Conservation (phyloP, 2,113 vertebrate species). For the Narcine bancroftii region DNA sequence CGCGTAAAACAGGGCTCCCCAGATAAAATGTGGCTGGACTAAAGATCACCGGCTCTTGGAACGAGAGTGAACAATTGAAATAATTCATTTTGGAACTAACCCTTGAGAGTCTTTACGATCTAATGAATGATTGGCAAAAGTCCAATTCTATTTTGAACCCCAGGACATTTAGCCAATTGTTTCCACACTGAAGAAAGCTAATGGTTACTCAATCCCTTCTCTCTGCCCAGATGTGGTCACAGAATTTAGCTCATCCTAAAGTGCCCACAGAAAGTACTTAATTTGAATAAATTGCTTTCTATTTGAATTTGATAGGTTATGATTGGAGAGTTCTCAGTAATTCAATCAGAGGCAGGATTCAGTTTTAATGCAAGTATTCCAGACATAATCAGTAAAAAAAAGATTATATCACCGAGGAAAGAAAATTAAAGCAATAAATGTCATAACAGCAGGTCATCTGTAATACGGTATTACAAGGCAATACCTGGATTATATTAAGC, state of each 20-base stretch:
- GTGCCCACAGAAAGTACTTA: not conserved
- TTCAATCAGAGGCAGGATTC: constrained; percentile 8
- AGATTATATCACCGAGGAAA: not conserved
- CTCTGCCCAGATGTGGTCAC: not conserved
- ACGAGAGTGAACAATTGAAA: not conserved
- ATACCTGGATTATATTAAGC: not conserved
- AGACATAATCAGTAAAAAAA: not conserved
- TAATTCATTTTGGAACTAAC: not conserved
- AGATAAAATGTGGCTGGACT: not conserved
- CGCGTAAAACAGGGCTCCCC: not conserved
- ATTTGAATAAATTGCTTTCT: constrained; percentile 3
- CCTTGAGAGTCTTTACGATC: not conserved
- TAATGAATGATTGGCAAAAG: not conserved
- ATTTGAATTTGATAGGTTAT: constrained; percentile 7
- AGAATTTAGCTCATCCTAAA: not conserved
- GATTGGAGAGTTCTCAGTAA: constrained; percentile 24
- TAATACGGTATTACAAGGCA: not conserved
- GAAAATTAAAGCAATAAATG: not conserved
- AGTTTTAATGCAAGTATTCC: not conserved
- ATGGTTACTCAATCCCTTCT: not conserved
- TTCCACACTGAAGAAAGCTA: not conserved
- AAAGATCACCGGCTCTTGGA: not conserved
- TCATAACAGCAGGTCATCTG: not conserved
- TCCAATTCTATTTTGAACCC: not conserved
- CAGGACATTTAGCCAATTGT: not conserved